Base-by-base conservation (phyloP, 37 sponge, comb jelly and placozoan species). In the Lycopodina hypogea region DNA sequence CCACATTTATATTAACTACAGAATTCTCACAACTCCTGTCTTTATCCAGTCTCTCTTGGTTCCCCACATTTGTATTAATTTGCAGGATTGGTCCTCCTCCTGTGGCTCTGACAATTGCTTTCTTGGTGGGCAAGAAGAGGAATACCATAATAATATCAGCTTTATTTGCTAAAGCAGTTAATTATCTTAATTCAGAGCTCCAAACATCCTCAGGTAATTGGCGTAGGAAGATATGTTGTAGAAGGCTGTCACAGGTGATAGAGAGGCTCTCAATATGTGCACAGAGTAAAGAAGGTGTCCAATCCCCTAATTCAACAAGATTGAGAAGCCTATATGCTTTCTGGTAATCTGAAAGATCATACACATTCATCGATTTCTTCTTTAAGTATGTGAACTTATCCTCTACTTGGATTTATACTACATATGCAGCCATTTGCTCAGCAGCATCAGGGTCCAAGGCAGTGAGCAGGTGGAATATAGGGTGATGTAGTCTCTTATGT, bases 241-340 rank as follows among this genome's bases (percentile, higher is more conserved):
- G 66, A 29, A 65, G 32, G 35, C 17, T 30, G 32, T 65, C 66
- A 15, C 66, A 30, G 9, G 48, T 45, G 30, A 33, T 34, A 4
- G 32, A 28, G 26, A 29, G 66, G 32, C 66, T 32, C 4, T 65
- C 17, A 50, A 42, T 71, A 38, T 42, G 69, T 68, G 69, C 69
- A 68, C 69, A 68, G 39, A 29, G 69, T 36, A 28, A 36, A 3
- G 71, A 71, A 24, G 50, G 50, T 50, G 28, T 71, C 48, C 48
- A 71, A 26, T 71, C 71, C 14, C 71, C 71, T 22, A 71, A 23
- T 15, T 15, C 48, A 2, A 3, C 34, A 15, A 42, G 42, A 14
- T 71, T 45, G 48, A 45, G 9, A 45, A 45, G 48, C 4, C 48
- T 4, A 9, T 45, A 4, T 12, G 48, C 48, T 45, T 33, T 3